Base-by-base conservation (phyloP, 2,888 invertebrate genomes). In the Acleris literana region DNA sequence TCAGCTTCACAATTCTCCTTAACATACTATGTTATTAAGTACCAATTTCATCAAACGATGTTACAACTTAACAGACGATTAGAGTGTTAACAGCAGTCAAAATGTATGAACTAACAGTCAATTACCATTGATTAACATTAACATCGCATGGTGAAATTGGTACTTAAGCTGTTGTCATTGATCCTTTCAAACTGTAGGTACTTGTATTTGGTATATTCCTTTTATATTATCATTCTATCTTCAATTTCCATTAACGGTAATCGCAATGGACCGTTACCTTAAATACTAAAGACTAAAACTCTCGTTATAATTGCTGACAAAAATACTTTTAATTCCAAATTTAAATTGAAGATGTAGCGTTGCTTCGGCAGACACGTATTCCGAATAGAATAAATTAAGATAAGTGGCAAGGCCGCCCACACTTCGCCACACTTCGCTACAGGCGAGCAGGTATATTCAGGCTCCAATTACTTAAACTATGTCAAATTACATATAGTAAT, bases 361-460 rank as follows among this genome's bases (percentile, higher is more conserved):
- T 53, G 64, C 53, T 61, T 52, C 56, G 58, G 33, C 61, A 62
- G 62, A 62, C 44, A 60, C 5, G 48, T 48, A 46, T 62, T 56
- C 51, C 51, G 56, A 66, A 57, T 66, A 57, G 66, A 66, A 66
- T 66, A 66, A 62, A 66, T 66, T 66, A 66, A 62, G 66, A 66
- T 66, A 66, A 64, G 56, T 57, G 57, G 53, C 66, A 62, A 66
- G 66, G 66, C 57, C 66, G 53, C 66, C 66, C 62, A 62, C 65
- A 60, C 65, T 39, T 49, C 49, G 33, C 33, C 33, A 33, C 33
- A 33, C 20, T 48, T 33, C 33, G 51, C 56, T 56, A 22, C 22
- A 44, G 48, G 52, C 63, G 17, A 56, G 54, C 61, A 61, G 52
- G 52, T 60, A 52, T 61, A 61, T 56, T 53, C 56, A 52, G 52